A percentile compares a stretch with the other conserved stretches of the same genome.
Evolutionary conservation across 2,797 vertebrate genomes (phyloP).

Genomic region (Loriculus beryllinus): DNA sequence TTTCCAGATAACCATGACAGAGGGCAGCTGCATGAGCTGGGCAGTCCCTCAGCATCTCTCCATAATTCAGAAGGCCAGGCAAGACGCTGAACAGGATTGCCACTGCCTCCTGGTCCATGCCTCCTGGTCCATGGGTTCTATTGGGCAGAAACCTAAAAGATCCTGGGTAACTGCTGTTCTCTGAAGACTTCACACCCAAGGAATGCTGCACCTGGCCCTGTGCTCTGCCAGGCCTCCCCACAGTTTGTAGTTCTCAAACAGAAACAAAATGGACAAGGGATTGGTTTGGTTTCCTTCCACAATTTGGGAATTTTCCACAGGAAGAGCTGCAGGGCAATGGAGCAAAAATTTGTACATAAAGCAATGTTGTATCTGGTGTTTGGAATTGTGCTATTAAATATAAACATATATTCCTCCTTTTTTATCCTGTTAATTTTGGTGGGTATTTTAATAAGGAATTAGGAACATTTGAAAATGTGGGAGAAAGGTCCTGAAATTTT

Average conservation of each 20-base stretch:
- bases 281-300: not conserved
- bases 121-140: not conserved
- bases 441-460: not conserved
- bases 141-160: not conserved
- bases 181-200: not conserved
- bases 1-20: accelerated
- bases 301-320: not conserved
- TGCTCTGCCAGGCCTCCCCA: accelerated
- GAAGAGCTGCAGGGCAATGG: not conserved
- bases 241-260: not conserved
- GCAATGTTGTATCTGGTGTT: not conserved
- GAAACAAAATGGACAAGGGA: not conserved
- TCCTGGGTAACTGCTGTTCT: accelerated
- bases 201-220: not conserved
- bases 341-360: not conserved
- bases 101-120: too few relatives aligned
- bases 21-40: not conserved
- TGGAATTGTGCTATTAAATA: not conserved
- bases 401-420: not conserved
- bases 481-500: not conserved
- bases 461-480: not conserved
- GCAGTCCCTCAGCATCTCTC: not conserved
- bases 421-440: not conserved
- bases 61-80: accelerated
- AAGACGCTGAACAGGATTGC: not conserved